Conservation (phyloP, 35 echinoderm and acorn worm species). For the Ptychodera flava region DNA sequence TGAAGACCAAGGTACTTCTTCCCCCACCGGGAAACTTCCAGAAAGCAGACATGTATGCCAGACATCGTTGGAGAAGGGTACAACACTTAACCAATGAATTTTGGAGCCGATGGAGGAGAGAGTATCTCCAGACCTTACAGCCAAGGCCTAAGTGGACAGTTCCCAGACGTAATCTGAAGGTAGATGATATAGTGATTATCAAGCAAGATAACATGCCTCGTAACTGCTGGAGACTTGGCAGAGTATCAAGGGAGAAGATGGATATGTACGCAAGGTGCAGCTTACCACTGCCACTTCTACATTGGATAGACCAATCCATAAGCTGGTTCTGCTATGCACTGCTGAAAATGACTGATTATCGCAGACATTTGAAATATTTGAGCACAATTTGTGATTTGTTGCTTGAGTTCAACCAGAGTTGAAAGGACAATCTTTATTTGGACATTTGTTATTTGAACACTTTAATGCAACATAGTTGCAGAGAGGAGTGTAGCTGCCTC, state of each 20-base stretch:
- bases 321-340: neutral
- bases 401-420: too few relatives aligned
- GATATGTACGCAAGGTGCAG: conserved; percentile 37
- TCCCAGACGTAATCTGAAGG: too few relatives aligned
- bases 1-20: conserved; percentile 23
- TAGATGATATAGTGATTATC: conserved; percentile 34
- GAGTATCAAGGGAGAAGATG: conserved; percentile 23
- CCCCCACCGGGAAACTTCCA: conserved; percentile 56
- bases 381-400: too few relatives aligned
- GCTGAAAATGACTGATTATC: too few relatives aligned
- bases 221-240: conserved; percentile 42
- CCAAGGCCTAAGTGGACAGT: conserved; percentile 28
- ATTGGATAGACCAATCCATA: conserved; percentile 4
- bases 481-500: too few relatives aligned
- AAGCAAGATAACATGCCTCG: conserved; percentile 36
- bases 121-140: conserved; percentile 32
- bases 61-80: conserved; percentile 39
- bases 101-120: conserved; percentile 47
- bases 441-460: too few relatives aligned
- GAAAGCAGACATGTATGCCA: conserved; percentile 21
- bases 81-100: conserved; percentile 48
- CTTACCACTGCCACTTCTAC: conserved; percentile 14
- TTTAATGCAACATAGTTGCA: too few relatives aligned
- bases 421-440: too few relatives aligned
- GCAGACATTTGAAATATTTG: too few relatives aligned